A percentile compares a stretch with the other conserved stretches of the same genome.
These are phyloP conservation scores for pig (Sus scrofa) DNA, from an alignment of 2,113 vertebrate species.

Conservation along the genomic window T2T-Sscrofa CM000823.6:59762001-59762500, in stretches of 20 bases:
- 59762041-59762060: background rate
- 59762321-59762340: background rate
- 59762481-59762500: background rate
- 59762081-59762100: background rate
- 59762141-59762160: background rate
- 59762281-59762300: background rate
- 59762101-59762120: background rate
- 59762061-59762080: accelerated
- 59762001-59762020: background rate
- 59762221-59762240: background rate
- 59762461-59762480: background rate
- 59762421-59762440: background rate
- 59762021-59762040: background rate
- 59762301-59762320: accelerated
- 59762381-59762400: background rate
- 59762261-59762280: background rate
- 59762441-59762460: background rate
- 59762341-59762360: background rate
- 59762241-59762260: background rate
- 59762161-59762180: background rate
- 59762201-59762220: background rate
- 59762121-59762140: too few relatives aligned
- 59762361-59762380: background rate
- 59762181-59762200: background rate
- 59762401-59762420: background rate